phyloP scores from a whole-genome alignment of 2,113 vertebrate genomes.

The Otocyon megalotis region DNA sequence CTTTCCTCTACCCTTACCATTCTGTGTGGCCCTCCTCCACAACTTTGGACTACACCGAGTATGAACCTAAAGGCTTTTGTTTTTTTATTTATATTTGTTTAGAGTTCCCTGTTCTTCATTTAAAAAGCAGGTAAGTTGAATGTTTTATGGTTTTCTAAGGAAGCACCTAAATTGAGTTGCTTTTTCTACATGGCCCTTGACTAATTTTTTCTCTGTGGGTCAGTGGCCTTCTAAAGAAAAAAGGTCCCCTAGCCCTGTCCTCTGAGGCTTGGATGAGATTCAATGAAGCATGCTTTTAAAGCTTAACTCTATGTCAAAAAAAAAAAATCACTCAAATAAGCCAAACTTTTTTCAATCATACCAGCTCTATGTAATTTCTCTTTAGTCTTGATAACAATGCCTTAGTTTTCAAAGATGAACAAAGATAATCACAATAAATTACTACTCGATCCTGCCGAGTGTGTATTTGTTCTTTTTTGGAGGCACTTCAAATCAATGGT shows the following conservation, averaged over 20 bases:
- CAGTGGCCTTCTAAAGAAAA: slow-evolving; percentile 75
- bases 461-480: not conserved
- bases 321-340: slow-evolving; percentile 59
- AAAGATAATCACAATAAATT: slow-evolving; percentile 76
- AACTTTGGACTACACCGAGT: not conserved
- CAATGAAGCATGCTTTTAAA: slow-evolving; percentile 77
- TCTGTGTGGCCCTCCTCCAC: not conserved
- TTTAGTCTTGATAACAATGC: slow-evolving; percentile 75
- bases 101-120: slow-evolving; percentile 65
- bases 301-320: slow-evolving; percentile 67
- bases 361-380: slow-evolving; percentile 75
- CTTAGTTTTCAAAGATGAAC: slow-evolving; percentile 70
- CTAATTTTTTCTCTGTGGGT: slow-evolving; percentile 73
- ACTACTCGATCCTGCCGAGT: slow-evolving; percentile 36
- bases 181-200: slow-evolving; percentile 73
- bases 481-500: slow-evolving; percentile 43
- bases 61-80: slow-evolving; percentile 18
- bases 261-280: slow-evolving; percentile 65
- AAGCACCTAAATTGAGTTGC: slow-evolving; percentile 79
- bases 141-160: slow-evolving; percentile 73
- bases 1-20: not conserved
- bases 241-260: slow-evolving; percentile 58
- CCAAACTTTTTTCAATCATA: slow-evolving; percentile 61
- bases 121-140: slow-evolving; percentile 75
- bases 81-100: not conserved